Evolutionary conservation across 64 coral and sea anemone genomes (phyloP).

Genomic region (Actinia tenebrosa): DNA sequence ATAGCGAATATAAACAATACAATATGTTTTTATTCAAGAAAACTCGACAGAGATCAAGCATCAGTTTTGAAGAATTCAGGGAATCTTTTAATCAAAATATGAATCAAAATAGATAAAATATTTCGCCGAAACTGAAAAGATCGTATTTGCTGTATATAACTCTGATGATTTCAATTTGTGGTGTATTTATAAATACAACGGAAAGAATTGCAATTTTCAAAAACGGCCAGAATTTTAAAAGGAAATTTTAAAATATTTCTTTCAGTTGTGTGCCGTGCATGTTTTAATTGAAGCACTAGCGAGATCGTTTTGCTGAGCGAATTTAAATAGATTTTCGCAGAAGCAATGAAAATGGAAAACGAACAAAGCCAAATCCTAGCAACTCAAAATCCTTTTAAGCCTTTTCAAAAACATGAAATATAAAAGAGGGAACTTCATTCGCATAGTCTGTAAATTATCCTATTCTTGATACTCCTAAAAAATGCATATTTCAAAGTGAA

Average conservation of each 20-base stretch:
- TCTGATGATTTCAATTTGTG: background rate
- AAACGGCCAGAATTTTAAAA: background rate
- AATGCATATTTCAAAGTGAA: background rate
- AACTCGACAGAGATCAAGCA: background rate
- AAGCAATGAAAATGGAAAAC: background rate
- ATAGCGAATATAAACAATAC: slow-evolving; percentile 34
- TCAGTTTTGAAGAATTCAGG: background rate
- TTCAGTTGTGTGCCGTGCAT: no score
- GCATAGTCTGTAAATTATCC: background rate
- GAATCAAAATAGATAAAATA: background rate
- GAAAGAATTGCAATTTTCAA: background rate
- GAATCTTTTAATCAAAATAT: background rate
- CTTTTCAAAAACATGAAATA: background rate
- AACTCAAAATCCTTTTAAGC: background rate
- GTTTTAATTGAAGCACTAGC: no score
- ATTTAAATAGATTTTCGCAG: background rate
- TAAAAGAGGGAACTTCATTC: background rate
- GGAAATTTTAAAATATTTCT: no score
- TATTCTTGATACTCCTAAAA: background rate
- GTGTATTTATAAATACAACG: background rate
- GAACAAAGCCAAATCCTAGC: slow-evolving; percentile 4
- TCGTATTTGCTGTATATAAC: background rate
- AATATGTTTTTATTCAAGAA: background rate
- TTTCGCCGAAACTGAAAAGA: background rate
- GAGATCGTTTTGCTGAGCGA: no score